Evolutionary conservation across 2,113 vertebrate genomes (phyloP), one percentile per base, ranked within the genome.

Genomic region (Rhombomys opimus): DNA sequence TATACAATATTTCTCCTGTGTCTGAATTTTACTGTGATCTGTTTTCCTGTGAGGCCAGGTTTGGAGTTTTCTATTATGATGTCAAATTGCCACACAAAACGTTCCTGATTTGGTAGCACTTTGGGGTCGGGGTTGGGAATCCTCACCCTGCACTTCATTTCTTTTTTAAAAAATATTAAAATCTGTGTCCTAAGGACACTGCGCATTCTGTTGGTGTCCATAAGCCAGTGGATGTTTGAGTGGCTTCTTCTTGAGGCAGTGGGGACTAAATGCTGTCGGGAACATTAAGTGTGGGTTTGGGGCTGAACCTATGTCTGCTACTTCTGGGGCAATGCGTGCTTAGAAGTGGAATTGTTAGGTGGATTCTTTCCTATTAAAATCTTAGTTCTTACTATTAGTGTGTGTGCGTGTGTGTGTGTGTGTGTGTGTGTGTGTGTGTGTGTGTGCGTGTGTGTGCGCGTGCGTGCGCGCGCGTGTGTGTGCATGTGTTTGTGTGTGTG

Each of bases 401-500:
- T 84, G 23, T 82, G 2, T 57, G 17, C 9, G 18, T 23, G 20
- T 82, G 2, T 18, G 10, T 17, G 32, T 0, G 30, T 17, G 68
- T 17, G 32, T 5, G 30, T 17, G 5, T 61, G 17, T 61, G 14
- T 61, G 59, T 17, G 14, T 61, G 54, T 57, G 54, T 57, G n/a
- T 38, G 78, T 17, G 14, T 0, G 30, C 5, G 32, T 17, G 32
- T 5, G 30, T 17, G 1, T 61, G 1, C 20, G 18, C 15, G 59
- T 61, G 59, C 15, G 59, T 61, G 54, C 61, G 2, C 35, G 17
- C 15, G 18, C 23, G 54, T 57, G n/a, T 38, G 78, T 17, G 14
- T 0, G 30, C 5, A 27, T 17, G 32, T 5, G 30, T 17, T 1
- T 61, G 1, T 61, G 18, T 17, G 32, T 5, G 30, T 17, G 1